Conservation (phyloP, 1,140 invertebrate species). For the Bombyx mori region ASM3026992v2 NC_085116.1:11462501-11463000, state of each 20-base stretch:
- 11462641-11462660: conserved; percentile 65
- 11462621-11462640: conserved; percentile 66
- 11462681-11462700: conserved; percentile 60
- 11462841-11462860: no score
- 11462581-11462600: conserved; percentile 55
- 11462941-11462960: conserved; percentile 35
- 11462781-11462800: conserved; percentile 18
- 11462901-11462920: conserved; percentile 23
- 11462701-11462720: conserved; percentile 59
- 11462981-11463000: conserved; percentile 54
- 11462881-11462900: conserved; percentile 16
- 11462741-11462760: conserved; percentile 37
- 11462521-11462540: conserved; percentile 59
- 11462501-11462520: conserved; percentile 71
- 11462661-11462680: conserved; percentile 66
- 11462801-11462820: conserved; percentile 20
- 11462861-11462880: not conserved
- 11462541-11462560: conserved; percentile 33
- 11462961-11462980: conserved; percentile 48
- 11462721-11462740: conserved; percentile 43
- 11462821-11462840: conserved; percentile 5
- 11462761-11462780: conserved; percentile 27
- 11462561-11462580: conserved; percentile 57
- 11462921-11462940: conserved; percentile 35
- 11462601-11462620: conserved; percentile 64